Evolutionary conservation across 1,140 invertebrate species (phyloP), one percentile per base, ranked within the genome.

Genomic region (Heliconius nattereri): DNA sequence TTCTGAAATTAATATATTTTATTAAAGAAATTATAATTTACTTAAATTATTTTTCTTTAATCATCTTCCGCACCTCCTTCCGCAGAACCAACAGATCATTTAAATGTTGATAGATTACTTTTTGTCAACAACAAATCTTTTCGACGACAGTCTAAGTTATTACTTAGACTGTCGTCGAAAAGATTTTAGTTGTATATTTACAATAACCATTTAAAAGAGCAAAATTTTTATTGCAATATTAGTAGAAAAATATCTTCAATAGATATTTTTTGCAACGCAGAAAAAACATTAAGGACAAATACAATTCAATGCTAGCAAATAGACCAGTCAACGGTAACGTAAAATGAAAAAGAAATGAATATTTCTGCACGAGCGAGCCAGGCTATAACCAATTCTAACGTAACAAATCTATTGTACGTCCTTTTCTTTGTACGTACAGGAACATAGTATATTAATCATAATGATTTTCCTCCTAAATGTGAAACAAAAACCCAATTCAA

Each of bases 341-440:
- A n/a, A 60, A 60, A 60, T 26, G 57, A 70, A 76, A 76, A 76
- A 71, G 70, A 76, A 66, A 37, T 32, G 66, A 76, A 76, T 76
- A 76, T 76, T 76, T 76, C 32, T 70, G 75, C 75, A 76, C 66
- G 75, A 70, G 66, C 37, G 75, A 70, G 26, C 13, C 74, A 60
- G 57, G 26, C 35, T 76, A 76, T 76, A 70, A 70, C 75, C 75
- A 45, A 75, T 66, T 75, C 40, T 35, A 66, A 75, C 52, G 57
- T 3, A n/a, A 37, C 32, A 40, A 45, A 37, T 70, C 49, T 60
- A 76, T 70, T 66, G 57, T 70, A 19, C 11, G 57, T 60, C 26
- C 57, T 60, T 23, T 9, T 60, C 57, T 60, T 26, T 60, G 23
- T 60, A 26, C 26, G 57, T 60, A 60, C 37, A 40, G 11, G 1